Evolutionary conservation across 1,140 invertebrate genomes (phyloP), one percentile per base, ranked within the genome.

Genomic region (Drosophila lini): DNA sequence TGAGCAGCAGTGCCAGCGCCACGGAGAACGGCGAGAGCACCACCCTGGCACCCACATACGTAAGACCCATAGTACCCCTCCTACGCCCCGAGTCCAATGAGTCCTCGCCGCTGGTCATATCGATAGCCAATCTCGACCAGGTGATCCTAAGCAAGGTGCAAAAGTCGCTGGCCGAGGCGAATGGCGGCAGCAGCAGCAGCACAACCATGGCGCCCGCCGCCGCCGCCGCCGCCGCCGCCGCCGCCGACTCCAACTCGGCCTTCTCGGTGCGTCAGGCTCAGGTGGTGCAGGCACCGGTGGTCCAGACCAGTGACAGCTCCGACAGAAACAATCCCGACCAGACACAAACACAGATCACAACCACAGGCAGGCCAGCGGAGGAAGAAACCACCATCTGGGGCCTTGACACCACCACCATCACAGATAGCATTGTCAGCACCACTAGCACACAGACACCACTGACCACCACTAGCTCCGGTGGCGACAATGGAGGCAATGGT

Each of bases 121-220:
- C 92, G 25, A 92, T 93, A 79, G 89, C 92, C 59, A 93, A 92
- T 79, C 81, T 93, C 70, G 92, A 93, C 74, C 86, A 91, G 76
- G 92, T 92, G 57, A 90, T 93, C 55, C 71, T 92, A 38, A 92
- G 90, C 83, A 92, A 92, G 75, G 89, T 91, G 56, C 75, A 75
- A 50, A 73, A 71, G 61, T 68, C 77, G 50, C 74, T 82, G 40
- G 57, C 61, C 34, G 82, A 65, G 16, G 38, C 31, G 19, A 42
- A 16, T 7, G 50, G 8, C 38, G 32, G 31, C 55, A 60, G 8
- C 55, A 63, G 22, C 40, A 78, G 25, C 40, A 78, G 25, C 52
- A 67, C 25, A 13, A 25, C 60, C 36, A 67, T 64, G 3, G 31
- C 62, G 4, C 45, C 76, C 2, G 69, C 45, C 3, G 73, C 48